Evolutionary conservation across 1,140 invertebrate species (phyloP).

Genomic region (Leptonema lineaticorne): DNA sequence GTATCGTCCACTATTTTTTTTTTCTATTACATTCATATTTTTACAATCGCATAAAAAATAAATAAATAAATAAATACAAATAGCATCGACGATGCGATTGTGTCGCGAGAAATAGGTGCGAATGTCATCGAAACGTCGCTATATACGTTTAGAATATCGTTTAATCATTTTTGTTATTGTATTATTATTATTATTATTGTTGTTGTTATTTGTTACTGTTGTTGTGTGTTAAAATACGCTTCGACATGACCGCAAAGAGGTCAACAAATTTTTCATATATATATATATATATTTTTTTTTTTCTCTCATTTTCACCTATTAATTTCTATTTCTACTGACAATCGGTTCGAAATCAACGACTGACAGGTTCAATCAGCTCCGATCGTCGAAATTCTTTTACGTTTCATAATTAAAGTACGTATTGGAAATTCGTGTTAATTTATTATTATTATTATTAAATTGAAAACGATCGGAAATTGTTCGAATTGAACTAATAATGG

Average conservation of each 20-base stretch:
- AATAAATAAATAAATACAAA: too few relatives aligned
- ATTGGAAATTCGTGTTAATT: constrained; percentile 14
- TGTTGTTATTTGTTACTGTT: too few relatives aligned
- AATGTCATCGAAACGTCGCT: too few relatives aligned
- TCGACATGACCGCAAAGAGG: constrained; percentile 1
- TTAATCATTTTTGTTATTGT: too few relatives aligned
- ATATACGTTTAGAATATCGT: too few relatives aligned
- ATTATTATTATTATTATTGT: too few relatives aligned
- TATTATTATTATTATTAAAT: too few relatives aligned
- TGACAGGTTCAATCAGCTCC: constrained; percentile 10
- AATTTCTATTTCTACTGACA: background rate
- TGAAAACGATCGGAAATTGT: too few relatives aligned
- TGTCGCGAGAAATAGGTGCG: background rate
- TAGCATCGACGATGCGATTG: background rate
- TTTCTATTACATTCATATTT: too few relatives aligned
- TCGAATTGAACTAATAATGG: too few relatives aligned
- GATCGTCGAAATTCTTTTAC: constrained; percentile 1
- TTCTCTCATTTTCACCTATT: background rate
- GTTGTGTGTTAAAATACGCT: background rate
- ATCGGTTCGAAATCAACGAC: constrained; percentile 10
- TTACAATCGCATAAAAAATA: too few relatives aligned
- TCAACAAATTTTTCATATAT: constrained; percentile 8
- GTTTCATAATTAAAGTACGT: constrained; percentile 4
- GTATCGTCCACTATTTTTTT: too few relatives aligned
- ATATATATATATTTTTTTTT: constrained; percentile 1